These are phyloP conservation scores for Nephrocerus scutellatus DNA, from an alignment of 2,888 invertebrate genomes.

Conservation along the genomic window DNA sequence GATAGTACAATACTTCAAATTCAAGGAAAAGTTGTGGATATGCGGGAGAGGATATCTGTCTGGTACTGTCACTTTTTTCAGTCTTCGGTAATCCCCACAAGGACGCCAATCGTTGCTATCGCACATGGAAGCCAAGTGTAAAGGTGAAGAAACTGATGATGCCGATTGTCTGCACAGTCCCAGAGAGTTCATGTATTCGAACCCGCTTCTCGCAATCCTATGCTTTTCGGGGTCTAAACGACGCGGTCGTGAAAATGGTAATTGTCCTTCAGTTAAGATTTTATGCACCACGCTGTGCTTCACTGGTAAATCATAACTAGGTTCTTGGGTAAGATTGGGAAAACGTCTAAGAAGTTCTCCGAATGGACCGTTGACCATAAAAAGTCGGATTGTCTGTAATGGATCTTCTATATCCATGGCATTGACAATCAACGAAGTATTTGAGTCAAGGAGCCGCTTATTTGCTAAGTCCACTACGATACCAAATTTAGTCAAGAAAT, in stretches of 20 bases:
- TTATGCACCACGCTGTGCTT: constrained; percentile 13
- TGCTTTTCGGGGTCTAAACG: constrained; percentile 7
- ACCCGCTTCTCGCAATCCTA: constrained; percentile 11
- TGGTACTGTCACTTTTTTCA: constrained; percentile 7
- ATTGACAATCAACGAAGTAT: constrained; percentile 5
- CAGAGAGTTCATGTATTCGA: constrained; percentile 10
- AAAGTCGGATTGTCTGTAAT: constrained; percentile 2
- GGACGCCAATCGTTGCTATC: constrained; percentile 7
- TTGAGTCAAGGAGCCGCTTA: constrained; percentile 4
- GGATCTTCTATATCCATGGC: constrained; percentile 8
- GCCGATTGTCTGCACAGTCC: constrained; percentile 14
- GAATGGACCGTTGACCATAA: constrained; percentile 1
- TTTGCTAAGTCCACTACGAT: constrained; percentile 9
- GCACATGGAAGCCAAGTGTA: constrained; percentile 13
- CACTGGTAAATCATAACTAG: constrained; percentile 6
- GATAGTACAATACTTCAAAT: constrained; percentile 1
- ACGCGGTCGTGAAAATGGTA: constrained; percentile 14
- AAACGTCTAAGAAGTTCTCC: constrained; percentile 3
- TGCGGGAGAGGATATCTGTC: constrained; percentile 8
- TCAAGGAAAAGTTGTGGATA: constrained; percentile 11
- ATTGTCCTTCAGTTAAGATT: constrained; percentile 12
- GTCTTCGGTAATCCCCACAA: constrained; percentile 9
- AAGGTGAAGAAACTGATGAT: constrained; percentile 10
- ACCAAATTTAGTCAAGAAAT: constrained; percentile 8
- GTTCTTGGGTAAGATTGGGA: constrained; percentile 1